Conservation (phyloP, 2,113 vertebrate species). For the Amphilophus citrinellus region DNA sequence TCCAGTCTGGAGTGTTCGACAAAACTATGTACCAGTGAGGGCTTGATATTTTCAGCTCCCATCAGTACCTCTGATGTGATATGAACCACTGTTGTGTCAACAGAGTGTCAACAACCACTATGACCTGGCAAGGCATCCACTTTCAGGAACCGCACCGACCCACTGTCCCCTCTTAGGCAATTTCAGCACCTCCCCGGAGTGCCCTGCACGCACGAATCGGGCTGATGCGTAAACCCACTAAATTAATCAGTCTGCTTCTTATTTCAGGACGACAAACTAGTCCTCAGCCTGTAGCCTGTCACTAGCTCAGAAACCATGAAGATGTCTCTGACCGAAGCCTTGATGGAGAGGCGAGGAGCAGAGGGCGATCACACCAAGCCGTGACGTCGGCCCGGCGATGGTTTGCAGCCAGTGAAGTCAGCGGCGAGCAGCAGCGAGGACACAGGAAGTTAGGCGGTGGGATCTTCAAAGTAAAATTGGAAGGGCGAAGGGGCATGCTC, state of each 20-base stretch:
- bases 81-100: constrained; percentile 48
- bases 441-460: constrained; percentile 6
- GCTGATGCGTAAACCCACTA: not conserved
- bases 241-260: constrained; percentile 17
- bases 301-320: constrained; percentile 67
- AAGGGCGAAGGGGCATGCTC: not conserved
- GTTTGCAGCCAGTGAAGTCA: constrained; percentile 75
- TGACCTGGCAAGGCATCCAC: constrained; percentile 37
- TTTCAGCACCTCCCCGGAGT: not conserved
- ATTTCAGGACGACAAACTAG: constrained; percentile 22
- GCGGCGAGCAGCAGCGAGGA: not conserved
- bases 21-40: constrained; percentile 35
- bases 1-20: constrained; percentile 38
- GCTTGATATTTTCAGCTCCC: constrained; percentile 58
- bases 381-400: constrained; percentile 83
- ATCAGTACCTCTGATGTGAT: constrained; percentile 29
- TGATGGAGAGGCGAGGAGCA: constrained; percentile 53
- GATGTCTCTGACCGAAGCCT: constrained; percentile 73
- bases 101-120: constrained; percentile 48
- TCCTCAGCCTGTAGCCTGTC: constrained; percentile 11
- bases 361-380: constrained; percentile 79
- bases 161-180: constrained; percentile 5
- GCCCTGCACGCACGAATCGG: not conserved
- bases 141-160: constrained; percentile 19
- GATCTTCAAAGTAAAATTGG: constrained; percentile 45